Percentiles rank a stretch among this genome's conserved stretches.
These are phyloP conservation scores for Oegoconia quadripuncta DNA, from an alignment of 2,888 invertebrate species.

Conservation along the genomic window DNA sequence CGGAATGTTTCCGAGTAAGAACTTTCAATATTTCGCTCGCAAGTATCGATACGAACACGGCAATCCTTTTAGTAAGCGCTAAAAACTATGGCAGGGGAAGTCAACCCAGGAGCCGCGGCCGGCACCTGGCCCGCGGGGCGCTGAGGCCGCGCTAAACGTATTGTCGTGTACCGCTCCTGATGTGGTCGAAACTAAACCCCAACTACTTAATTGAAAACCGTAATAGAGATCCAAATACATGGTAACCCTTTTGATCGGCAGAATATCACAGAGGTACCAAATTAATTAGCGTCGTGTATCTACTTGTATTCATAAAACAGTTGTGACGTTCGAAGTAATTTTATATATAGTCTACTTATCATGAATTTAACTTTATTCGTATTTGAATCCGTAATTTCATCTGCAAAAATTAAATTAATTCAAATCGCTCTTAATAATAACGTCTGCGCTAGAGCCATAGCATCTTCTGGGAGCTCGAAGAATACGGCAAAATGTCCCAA, in stretches of 20 bases:
- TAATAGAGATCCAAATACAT: slow-evolving; percentile 67
- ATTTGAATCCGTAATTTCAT: slow-evolving; percentile 14
- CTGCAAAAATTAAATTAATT: slow-evolving; percentile 59
- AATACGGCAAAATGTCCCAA: slow-evolving; percentile 78
- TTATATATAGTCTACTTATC: no score
- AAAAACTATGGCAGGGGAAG: slow-evolving; percentile 64
- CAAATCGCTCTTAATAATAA: slow-evolving; percentile 70
- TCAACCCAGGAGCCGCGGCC: slow-evolving; percentile 50
- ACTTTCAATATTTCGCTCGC: slow-evolving; percentile 38
- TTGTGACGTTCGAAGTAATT: no score
- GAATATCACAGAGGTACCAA: slow-evolving; percentile 50
- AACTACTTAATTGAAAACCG: slow-evolving; percentile 75
- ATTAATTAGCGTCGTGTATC: slow-evolving; percentile 51
- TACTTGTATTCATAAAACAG: no score
- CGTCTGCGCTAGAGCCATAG: slow-evolving; percentile 66
- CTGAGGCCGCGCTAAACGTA: slow-evolving; percentile 54
- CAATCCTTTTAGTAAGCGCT: slow-evolving; percentile 73
- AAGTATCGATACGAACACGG: slow-evolving; percentile 68
- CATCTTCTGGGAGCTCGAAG: slow-evolving; percentile 75
- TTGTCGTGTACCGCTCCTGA: slow-evolving; percentile 68
- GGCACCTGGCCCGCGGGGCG: slow-evolving; percentile 36
- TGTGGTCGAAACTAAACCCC: slow-evolving; percentile 65
- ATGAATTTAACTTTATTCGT: no score
- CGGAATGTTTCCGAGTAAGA: slow-evolving; percentile 19
- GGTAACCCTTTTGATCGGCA: slow-evolving; percentile 67